Percentiles rank a stretch among this genome's conserved stretches.
Conservation (phyloP, 92 coral and sea anemone species). For the Paragorgia papillata region DNA sequence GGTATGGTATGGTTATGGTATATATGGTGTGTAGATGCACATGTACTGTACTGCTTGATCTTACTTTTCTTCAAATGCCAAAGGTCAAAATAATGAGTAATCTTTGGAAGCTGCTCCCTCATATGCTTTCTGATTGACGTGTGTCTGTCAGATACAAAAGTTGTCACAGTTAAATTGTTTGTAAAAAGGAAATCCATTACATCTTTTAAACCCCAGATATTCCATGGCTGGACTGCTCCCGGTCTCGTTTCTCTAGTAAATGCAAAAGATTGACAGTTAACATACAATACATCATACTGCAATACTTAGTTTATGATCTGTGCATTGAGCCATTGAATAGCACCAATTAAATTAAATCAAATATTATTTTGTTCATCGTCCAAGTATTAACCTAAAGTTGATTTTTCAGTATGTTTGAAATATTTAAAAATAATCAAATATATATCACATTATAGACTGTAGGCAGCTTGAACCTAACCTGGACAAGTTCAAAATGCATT, state of each 20-base stretch:
- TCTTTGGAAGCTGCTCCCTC: not conserved
- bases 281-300: no score
- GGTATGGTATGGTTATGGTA: no score
- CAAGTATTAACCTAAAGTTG: no score
- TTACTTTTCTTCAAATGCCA: slow-evolving; percentile 55
- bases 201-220: slow-evolving; percentile 22
- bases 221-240: slow-evolving; percentile 51
- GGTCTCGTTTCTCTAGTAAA: slow-evolving; percentile 33
- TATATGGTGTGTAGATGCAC: no score
- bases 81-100: slow-evolving; percentile 30
- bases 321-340: no score
- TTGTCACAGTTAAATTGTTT: slow-evolving; percentile 1
- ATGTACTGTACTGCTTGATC: no score
- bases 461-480: slow-evolving; percentile 1
- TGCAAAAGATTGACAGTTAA: no score
- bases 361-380: no score
- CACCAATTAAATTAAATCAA: not conserved
- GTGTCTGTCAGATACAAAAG: slow-evolving; percentile 54
- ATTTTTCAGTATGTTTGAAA: no score
- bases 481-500: slow-evolving; percentile 16
- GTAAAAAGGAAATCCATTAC: slow-evolving; percentile 36
- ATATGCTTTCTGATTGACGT: slow-evolving; percentile 17
- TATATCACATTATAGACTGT: no score
- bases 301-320: not conserved
- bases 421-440: no score